Evolutionary conservation across 2,113 vertebrate genomes (phyloP).

Genomic region (Panthera leo): DNA sequence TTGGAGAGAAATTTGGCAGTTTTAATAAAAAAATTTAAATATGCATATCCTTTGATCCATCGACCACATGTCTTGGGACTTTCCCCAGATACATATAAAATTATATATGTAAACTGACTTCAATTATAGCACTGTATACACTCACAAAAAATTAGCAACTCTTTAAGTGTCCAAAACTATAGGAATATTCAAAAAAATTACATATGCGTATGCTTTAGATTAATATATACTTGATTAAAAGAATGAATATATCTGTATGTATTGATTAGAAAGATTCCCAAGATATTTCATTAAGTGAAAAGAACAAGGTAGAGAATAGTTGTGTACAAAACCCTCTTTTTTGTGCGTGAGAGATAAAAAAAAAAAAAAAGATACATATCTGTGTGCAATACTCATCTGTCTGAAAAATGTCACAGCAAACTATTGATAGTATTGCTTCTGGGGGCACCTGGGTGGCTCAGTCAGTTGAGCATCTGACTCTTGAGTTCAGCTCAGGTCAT

Average conservation of each 20-base stretch:
- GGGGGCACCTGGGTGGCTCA: no score
- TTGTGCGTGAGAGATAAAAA: not conserved
- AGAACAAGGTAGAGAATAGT: not conserved
- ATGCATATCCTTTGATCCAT: not conserved
- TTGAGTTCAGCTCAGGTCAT: no score
- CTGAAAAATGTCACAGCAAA: not conserved
- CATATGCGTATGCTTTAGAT: not conserved
- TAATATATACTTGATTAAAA: not conserved
- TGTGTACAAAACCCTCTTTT: not conserved
- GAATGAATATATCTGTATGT: not conserved
- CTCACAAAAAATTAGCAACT: conserved; percentile 6
- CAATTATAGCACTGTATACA: not conserved
- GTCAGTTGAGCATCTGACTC: no score
- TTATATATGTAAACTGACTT: conserved; percentile 15
- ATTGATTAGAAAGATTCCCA: not conserved
- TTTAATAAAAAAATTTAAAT: conserved; percentile 5
- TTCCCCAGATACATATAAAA: not conserved
- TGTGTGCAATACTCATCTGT: not conserved
- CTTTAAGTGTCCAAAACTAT: not conserved
- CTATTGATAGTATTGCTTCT: not conserved
- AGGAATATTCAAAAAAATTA: conserved; percentile 13
- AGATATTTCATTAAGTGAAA: not conserved
- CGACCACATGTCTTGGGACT: not conserved
- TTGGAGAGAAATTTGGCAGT: conserved; percentile 7
- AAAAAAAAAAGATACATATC: not conserved